These are phyloP conservation scores for Leiothrix lutea DNA, from an alignment of 2,113 vertebrate species.

Conservation along the genomic window DNA sequence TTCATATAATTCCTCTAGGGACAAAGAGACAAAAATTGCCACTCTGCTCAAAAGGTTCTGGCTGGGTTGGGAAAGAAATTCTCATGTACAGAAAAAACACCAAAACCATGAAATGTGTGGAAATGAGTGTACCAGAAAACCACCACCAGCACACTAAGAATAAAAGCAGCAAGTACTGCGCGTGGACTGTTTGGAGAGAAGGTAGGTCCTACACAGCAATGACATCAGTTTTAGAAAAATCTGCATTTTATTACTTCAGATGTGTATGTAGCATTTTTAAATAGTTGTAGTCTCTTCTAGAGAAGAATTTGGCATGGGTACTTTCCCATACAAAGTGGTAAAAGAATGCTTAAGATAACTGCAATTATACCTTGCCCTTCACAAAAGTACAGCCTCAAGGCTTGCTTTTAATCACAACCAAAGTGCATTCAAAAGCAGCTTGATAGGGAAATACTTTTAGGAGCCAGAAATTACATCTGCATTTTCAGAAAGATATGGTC, in stretches of 20 bases:
- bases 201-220: not conserved
- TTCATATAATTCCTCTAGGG: not conserved
- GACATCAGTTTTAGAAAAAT: not conserved
- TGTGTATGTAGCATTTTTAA: not conserved
- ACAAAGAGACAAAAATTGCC: not conserved
- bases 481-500: not conserved
- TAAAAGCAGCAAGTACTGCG: not conserved
- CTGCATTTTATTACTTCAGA: not conserved
- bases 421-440: not conserved
- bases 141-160: not conserved
- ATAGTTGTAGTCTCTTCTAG: not conserved
- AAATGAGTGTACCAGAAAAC: not conserved
- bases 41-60: not conserved
- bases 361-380: not conserved
- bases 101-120: not conserved
- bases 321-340: not conserved
- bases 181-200: not conserved
- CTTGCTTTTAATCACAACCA: not conserved
- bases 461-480: not conserved
- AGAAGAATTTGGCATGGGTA: not conserved
- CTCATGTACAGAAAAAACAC: not conserved
- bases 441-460: not conserved
- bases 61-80: not conserved
- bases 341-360: not conserved
- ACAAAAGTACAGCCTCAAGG: not conserved